These are phyloP conservation scores for Struthidea cinerea DNA, from an alignment of 2,113 vertebrate genomes.

Conservation along the genomic window DNA sequence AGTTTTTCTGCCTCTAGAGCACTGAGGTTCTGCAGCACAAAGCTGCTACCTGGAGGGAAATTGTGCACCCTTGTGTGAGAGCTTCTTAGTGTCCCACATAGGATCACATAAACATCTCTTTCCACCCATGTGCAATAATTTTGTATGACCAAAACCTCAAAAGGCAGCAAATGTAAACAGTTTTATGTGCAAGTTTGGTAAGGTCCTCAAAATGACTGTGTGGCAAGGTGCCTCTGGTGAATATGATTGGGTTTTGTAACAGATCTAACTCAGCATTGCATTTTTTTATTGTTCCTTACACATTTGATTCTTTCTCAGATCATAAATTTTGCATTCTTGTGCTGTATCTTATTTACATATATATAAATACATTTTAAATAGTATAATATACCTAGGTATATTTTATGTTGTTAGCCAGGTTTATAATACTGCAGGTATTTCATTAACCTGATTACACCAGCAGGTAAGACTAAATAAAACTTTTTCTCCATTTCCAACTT, in stretches of 20 bases:
- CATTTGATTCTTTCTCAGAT: not conserved
- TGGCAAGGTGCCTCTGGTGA: not conserved
- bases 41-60: not conserved
- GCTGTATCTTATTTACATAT: not conserved
- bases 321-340: not conserved
- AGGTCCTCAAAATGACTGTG: not conserved
- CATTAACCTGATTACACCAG: conserved; percentile 19
- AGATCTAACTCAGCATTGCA: not conserved
- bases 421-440: conserved; percentile 22
- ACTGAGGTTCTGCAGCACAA: not conserved
- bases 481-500: conserved; percentile 34
- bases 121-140: not conserved
- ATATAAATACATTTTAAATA: not conserved
- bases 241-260: not conserved
- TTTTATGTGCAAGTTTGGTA: not conserved
- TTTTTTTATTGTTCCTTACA: not conserved
- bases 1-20: not conserved
- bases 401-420: not conserved
- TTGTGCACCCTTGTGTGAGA: not conserved
- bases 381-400: not conserved
- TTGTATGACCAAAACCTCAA: not conserved
- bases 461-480: conserved; percentile 36
- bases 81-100: not conserved
- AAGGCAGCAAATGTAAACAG: not conserved
- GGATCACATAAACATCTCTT: not conserved